Base-by-base conservation (phyloP, 2,113 vertebrate genomes). In the Melanocharis versteri region DNA sequence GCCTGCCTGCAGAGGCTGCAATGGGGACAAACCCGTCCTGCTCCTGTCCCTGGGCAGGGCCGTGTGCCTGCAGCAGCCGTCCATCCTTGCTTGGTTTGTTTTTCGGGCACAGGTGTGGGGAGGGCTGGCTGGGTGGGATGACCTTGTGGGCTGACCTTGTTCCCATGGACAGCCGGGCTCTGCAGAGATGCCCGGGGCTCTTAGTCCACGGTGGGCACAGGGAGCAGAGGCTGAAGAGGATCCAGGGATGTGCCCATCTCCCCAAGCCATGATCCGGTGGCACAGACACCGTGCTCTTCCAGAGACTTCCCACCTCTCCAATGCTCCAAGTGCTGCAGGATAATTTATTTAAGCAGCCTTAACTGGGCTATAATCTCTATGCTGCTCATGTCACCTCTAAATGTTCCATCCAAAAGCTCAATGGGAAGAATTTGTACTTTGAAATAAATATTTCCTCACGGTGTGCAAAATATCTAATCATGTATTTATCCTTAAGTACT, bases 401-500 rank as follows among this genome's bases (percentile, higher is more conserved):
- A 78, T 51, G 61, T 50, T 92, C 75, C 68, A 58, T 86, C 92
- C 79, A 70, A 93, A 92, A 50, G 78, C 95, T 96, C 87, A 83
- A 86, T 37, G 50, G 81, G 93, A 87, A 90, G 95, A 81, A 84
- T 95, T 93, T 92, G 89, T 93, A 80, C 91, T 96, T 96, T 6
- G 28, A 93, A 97, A 96, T 96, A 97, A 97, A 97, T 97, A 97
- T 97, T 97, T 96, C 93, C 94, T 94, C 73, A n/a, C 72, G 77
- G 96, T 96, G 94, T 91, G 93, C 95, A 96, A 97, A 97, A 97
- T 97, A 97, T 94, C 90, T 97, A 96, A 98, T 97, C 93, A 93
- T 93, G 95, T 96, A 95, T 97, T 97, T 97, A 97, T 97, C 95
- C 95, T 89, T 95, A 97, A 97, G 96, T 96, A 91, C 95, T 97